Evolutionary conservation across 2,888 invertebrate species (phyloP).

Genomic region (Heliothis peltigera): DNA sequence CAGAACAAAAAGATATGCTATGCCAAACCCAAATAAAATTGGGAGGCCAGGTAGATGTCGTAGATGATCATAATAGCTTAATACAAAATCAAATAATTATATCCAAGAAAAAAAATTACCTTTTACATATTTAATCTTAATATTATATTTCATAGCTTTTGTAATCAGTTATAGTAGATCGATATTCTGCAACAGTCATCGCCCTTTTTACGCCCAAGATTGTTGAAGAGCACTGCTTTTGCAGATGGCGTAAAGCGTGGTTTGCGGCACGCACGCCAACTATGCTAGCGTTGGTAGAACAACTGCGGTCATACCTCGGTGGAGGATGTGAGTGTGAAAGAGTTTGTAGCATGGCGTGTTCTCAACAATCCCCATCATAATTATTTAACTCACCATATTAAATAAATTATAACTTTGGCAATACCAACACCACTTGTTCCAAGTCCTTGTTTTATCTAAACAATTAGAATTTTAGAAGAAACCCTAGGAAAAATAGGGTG

Average conservation of each 20-base stretch:
- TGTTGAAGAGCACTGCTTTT: conserved; percentile 80
- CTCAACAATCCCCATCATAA: conserved; percentile 51
- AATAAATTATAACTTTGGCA: conserved; percentile 7
- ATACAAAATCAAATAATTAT: too few relatives aligned
- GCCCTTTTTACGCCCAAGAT: conserved; percentile 48
- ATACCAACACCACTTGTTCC: not conserved
- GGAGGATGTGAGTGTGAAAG: conserved; percentile 88
- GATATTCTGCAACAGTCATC: conserved; percentile 35
- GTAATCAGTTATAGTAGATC: conserved; percentile 37
- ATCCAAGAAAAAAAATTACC: too few relatives aligned
- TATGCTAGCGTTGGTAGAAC: conserved; percentile 90
- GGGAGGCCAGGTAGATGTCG: too few relatives aligned
- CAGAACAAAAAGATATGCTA: too few relatives aligned
- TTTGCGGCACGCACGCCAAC: conserved; percentile 83
- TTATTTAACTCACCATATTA: conserved; percentile 32
- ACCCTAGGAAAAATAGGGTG: not conserved
- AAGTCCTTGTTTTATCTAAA: too few relatives aligned
- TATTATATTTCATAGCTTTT: conserved; percentile 20
- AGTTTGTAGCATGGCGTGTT: conserved; percentile 73
- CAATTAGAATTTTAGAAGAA: too few relatives aligned
- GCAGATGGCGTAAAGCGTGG: conserved; percentile 88
- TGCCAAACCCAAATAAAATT: too few relatives aligned
- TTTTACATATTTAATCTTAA: too few relatives aligned
- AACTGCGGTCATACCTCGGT: conserved; percentile 88
- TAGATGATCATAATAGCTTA: too few relatives aligned